Evolutionary conservation across 2,113 vertebrate species (phyloP).

Genomic region (Trematomus loennbergii): DNA sequence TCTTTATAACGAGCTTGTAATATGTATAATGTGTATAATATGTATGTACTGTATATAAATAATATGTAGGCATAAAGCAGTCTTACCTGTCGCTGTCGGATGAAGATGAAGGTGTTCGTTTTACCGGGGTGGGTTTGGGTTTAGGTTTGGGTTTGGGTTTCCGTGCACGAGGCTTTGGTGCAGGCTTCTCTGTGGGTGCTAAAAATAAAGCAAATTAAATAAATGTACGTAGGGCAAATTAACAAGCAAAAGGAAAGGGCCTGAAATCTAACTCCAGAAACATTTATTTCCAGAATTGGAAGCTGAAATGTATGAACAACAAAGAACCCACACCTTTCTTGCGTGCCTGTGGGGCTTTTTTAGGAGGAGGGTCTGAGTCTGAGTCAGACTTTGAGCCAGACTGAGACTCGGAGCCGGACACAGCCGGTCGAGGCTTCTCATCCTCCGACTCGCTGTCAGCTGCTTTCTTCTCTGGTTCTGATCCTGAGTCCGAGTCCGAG

Average conservation of each 20-base stretch:
- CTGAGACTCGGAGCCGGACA: conserved; percentile 84
- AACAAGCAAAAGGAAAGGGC: background rate
- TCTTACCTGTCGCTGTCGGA: conserved; percentile 94
- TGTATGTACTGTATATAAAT: background rate
- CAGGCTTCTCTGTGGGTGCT: conserved; percentile 85
- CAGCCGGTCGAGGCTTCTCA: conserved; percentile 84
- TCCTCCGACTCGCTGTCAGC: conserved; percentile 83
- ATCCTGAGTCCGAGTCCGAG: conserved; percentile 88
- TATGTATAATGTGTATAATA: background rate
- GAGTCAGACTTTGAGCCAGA: conserved; percentile 88
- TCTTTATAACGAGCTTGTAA: no score
- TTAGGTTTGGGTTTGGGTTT: conserved; percentile 89
- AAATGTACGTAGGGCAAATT: background rate
- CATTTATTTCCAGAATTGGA: background rate
- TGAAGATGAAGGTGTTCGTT: conserved; percentile 81
- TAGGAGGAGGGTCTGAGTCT: conserved; percentile 90
- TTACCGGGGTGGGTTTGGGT: conserved; percentile 79
- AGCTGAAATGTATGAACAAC: background rate
- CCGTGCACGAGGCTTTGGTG: conserved; percentile 90
- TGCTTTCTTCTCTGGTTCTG: conserved; percentile 84
- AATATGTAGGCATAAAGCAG: background rate
- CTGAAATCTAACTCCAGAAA: background rate
- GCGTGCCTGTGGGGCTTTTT: conserved; percentile 86
- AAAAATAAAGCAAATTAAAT: background rate
- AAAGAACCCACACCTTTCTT: conserved; percentile 87